These are phyloP conservation scores for Temnothorax nylanderi DNA, from an alignment of 1,140 invertebrate species.

Conservation along the genomic window DNA sequence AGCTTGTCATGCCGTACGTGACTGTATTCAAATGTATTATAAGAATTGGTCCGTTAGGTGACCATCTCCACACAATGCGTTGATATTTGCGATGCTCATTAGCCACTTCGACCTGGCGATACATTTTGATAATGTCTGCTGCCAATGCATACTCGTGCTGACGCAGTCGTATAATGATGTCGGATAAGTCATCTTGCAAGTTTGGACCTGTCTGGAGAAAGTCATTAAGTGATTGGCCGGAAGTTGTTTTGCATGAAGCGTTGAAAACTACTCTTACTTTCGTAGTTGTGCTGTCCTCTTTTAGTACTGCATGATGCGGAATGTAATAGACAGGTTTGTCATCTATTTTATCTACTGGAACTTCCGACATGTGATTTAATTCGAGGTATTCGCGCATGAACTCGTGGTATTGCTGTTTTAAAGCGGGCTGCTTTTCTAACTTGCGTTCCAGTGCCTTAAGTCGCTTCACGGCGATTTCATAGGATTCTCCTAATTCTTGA, in stretches of 20 bases:
- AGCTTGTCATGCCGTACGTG: conserved; percentile 8
- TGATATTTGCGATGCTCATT: background rate
- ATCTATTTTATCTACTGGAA: accelerated
- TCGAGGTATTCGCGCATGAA: conserved; percentile 12
- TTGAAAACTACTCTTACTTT: conserved; percentile 24
- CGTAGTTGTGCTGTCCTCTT: background rate
- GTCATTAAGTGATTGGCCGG: background rate
- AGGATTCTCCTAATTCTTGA: background rate
- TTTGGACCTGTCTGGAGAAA: background rate
- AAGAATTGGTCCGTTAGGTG: background rate
- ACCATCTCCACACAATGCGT: conserved; percentile 2
- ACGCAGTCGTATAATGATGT: conserved; percentile 31
- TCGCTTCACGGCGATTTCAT: background rate
- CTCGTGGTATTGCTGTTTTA: background rate
- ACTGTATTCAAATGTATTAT: background rate
- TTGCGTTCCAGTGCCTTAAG: background rate
- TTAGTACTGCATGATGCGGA: conserved; percentile 10
- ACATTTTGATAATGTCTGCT: conserved; percentile 50
- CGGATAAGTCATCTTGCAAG: conserved; percentile 22
- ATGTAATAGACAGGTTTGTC: background rate
- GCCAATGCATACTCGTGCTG: conserved; percentile 11
- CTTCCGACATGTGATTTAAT: background rate
- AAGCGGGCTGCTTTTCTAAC: background rate
- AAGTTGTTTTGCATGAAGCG: background rate
- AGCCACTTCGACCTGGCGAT: background rate